phyloP scores from a whole-genome alignment of 2,888 invertebrate species.

The Lymantria monacha region DNA sequence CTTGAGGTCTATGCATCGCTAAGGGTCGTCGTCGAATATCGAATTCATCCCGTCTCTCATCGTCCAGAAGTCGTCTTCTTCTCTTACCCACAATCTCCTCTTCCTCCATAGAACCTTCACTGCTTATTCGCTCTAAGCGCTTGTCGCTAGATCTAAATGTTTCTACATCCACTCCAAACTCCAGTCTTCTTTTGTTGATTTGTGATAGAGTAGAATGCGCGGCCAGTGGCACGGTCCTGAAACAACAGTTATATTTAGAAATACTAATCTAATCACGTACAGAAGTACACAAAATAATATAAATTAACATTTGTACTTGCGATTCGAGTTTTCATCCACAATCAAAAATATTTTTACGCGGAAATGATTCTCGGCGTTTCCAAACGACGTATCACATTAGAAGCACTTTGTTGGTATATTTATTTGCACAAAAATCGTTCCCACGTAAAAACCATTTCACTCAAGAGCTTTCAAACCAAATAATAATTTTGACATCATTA shows the following conservation, averaged over 20 bases:
- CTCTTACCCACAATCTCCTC: constrained; percentile 65
- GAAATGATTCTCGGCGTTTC: constrained; percentile 82
- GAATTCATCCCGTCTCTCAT: constrained; percentile 61
- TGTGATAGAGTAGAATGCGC: constrained; percentile 84
- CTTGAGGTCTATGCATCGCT: constrained; percentile 60
- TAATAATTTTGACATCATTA: constrained; percentile 52
- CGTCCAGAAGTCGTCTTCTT: constrained; percentile 72
- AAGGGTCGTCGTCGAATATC: constrained; percentile 52
- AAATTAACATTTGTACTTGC: constrained; percentile 69
- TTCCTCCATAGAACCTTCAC: constrained; percentile 73
- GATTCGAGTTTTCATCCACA: constrained; percentile 81
- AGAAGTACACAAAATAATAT: constrained; percentile 41
- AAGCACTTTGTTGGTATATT: constrained; percentile 68
- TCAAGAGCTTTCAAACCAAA: constrained; percentile 81
- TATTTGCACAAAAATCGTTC: constrained; percentile 81
- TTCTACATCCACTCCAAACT: constrained; percentile 81
- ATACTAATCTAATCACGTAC: constrained; percentile 27
- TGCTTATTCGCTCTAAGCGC: constrained; percentile 55
- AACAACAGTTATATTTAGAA: constrained; percentile 59
- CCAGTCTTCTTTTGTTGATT: constrained; percentile 87
- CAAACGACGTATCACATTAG: constrained; percentile 73
- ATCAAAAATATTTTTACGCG: constrained; percentile 82
- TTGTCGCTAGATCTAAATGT: constrained; percentile 66
- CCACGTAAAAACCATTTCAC: constrained; percentile 83
- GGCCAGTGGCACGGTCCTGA: constrained; percentile 78